Base-by-base conservation (phyloP, 2,113 vertebrate genomes). In the Equus quagga region DNA sequence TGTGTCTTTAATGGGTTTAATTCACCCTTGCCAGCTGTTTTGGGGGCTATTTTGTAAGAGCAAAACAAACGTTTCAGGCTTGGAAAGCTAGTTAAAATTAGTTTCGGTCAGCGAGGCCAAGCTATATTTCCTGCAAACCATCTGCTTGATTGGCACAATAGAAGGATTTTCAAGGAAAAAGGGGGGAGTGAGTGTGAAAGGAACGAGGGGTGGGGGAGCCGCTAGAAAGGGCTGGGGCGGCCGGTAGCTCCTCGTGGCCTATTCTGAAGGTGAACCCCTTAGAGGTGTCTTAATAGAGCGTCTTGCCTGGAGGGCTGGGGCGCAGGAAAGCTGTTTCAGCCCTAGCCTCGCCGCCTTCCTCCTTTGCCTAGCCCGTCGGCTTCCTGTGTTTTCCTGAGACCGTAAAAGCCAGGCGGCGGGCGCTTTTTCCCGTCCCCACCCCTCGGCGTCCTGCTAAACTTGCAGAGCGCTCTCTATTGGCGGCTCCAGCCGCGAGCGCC, bases 81-180 rank as follows among this genome's bases (percentile, higher is more conserved):
- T 99, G 99, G 99, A 99, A 99, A 99, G 99, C 99, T 99, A 99
- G 99, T 99, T 99, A 99, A 99, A 99, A 99, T 99, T 99, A 99
- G 99, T 99, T 99, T 99, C 99, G 99, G 99, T 99, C 99, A 99
- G 99, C 97, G 98, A 97, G 99, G 99, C 99, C 99, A 99, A 99
- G 99, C 99, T 99, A 99, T 99, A 99, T 99, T 99, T 99, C 99
- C 99, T 99, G 99, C 99, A 99, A 99, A 99, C 99, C 99, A 99
- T 99, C 99, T 99, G 99, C 99, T 99, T 99, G 99, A 99, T 99
- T 99, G 99, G 98, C 99, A 99, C 99, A 99, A 99, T 99, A 99
- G 99, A 99, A 99, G 99, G 99, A 99, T 99, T 99, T 99, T 99
- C 99, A 98, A 99, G 98, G 97, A 92, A 98, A 96, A 96, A 96